Conservation (phyloP, 2,797 vertebrate genomes). For the Eptatretus atami region DNA sequence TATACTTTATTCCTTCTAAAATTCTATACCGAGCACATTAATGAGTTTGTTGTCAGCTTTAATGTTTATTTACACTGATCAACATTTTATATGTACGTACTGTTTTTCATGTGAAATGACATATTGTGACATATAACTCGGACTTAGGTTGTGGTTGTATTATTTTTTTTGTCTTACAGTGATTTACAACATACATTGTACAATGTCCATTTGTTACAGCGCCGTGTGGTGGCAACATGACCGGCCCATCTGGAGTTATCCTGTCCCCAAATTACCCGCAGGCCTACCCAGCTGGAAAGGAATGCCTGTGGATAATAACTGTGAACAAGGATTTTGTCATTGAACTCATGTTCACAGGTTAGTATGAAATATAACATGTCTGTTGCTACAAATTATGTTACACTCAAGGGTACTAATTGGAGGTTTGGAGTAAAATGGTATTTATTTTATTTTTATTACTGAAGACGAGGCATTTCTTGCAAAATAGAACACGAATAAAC, state of each 20-base stretch:
- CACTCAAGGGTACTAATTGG: too few relatives aligned
- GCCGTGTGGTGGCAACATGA: slow-evolving; percentile 65
- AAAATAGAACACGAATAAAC: background rate
- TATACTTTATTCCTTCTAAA: too few relatives aligned
- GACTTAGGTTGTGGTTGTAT: background rate
- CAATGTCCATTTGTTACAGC: slow-evolving; percentile 18
- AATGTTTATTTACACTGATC: too few relatives aligned
- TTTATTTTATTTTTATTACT: too few relatives aligned
- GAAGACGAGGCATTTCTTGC: slow-evolving; percentile 7
- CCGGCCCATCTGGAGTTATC: slow-evolving; percentile 54
- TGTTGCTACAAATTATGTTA: too few relatives aligned
- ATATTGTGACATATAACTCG: background rate
- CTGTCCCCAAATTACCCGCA: slow-evolving; percentile 78
- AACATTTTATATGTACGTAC: too few relatives aligned
- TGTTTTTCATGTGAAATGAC: too few relatives aligned
- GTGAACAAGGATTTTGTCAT: slow-evolving; percentile 76
- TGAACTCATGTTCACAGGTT: slow-evolving; percentile 61
- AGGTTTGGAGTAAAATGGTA: too few relatives aligned
- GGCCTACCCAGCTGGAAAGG: slow-evolving; percentile 63
- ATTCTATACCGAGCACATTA: too few relatives aligned
- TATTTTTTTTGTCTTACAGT: background rate
- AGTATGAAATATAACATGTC: slow-evolving; percentile 11
- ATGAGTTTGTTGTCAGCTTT: too few relatives aligned
- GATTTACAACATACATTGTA: too few relatives aligned
- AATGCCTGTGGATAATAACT: slow-evolving; percentile 69